Evolutionary conservation across 2,888 invertebrate species (phyloP), one percentile per base, ranked within the genome.

Genomic region (Stenodema calcarata): DNA sequence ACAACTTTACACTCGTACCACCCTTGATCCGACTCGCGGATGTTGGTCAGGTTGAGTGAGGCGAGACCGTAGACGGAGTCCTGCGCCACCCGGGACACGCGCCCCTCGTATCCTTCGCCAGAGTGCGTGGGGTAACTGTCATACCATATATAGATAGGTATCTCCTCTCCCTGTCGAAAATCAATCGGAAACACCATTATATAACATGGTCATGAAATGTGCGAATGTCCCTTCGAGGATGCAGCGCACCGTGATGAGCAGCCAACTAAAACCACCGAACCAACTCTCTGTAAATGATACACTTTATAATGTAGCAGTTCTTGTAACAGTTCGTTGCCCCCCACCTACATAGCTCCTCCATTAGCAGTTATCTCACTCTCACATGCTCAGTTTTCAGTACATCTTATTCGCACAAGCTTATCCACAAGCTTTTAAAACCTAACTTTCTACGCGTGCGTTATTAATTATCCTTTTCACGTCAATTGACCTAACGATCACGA

Each of bases 91-190:
- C 96, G 94, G 89, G 97, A 96, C 91, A 97, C 97, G 88, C 98
- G 93, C 90, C 96, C 97, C 92, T 97, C 97, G 93, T 97, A 98
- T 84, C 97, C 97, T 92, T 96, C 96, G 90, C 96, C 98, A 92
- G 97, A 96, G 94, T 98, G 98, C 89, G 98, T 97, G 90, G 97
- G 97, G 93, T 98, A 98, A 92, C 97, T 97, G 93, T 98, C 97
- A 94, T 98, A 98, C 96, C 98, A 98, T 93, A 98, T 97, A 94
- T 98, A 98, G 92, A 98, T 97, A 90, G 98, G 98, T 92, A 97
- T 96, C 93, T 97, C 97, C 93, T 97, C 95, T 91, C 97, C 97
- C 97, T 97, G 94, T 23, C 28, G 23, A n/a, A 27, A 42, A 28
- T n/a, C 62, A 62, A 62, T 62, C 62, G 23, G 23, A 62, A 62